Evolutionary conservation across 2,797 vertebrate species (phyloP).

Genomic region (Hoplostethus mediterraneus): DNA sequence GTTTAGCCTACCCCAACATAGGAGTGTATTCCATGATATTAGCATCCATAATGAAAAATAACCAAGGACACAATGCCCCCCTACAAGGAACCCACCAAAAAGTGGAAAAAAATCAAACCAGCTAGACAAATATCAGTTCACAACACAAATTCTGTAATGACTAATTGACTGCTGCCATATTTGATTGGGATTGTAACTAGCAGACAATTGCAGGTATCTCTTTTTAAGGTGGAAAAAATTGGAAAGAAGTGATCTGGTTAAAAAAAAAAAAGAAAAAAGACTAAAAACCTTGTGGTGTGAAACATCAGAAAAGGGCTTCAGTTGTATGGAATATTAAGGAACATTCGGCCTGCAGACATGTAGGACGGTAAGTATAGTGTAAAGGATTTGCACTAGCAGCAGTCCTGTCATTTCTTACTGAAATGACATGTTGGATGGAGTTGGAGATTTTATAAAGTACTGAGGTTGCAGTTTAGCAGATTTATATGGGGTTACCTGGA

Average conservation of each 20-base stretch:
- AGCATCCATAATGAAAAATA: conserved; percentile 15
- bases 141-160: neutral
- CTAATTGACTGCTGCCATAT: too few relatives aligned
- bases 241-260: neutral
- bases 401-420: conserved; percentile 28
- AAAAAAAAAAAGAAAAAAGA: neutral
- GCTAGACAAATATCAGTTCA: neutral
- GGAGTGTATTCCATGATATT: neutral
- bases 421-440: conserved; percentile 43
- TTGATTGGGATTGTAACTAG: too few relatives aligned
- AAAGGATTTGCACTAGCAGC: conserved; percentile 17
- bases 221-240: neutral
- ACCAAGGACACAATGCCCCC: neutral
- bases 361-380: neutral
- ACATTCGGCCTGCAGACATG: conserved; percentile 7
- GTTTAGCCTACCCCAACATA: too few relatives aligned
- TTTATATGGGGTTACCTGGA: conserved; percentile 77
- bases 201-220: too few relatives aligned
- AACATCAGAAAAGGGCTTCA: neutral
- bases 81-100: neutral
- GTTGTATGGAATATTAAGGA: neutral
- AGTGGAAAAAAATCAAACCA: neutral
- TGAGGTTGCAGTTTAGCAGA: conserved; percentile 69
- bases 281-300: neutral
- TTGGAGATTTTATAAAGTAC: conserved; percentile 63